Conservation (phyloP, 1,140 invertebrate species). For the Acyrthosiphon pisum region DNA sequence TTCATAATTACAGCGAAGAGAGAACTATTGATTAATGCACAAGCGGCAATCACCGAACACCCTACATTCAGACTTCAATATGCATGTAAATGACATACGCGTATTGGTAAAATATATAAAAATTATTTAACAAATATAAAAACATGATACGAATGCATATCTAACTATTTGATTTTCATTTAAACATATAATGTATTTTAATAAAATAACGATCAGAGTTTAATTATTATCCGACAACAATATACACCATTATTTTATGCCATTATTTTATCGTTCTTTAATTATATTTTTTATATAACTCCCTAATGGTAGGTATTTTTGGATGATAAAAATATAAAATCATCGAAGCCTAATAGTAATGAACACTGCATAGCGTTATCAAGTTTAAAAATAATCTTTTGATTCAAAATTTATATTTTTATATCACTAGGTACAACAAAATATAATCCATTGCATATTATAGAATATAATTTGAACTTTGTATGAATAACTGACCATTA, state of each 20-base stretch:
- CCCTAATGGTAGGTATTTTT: not conserved
- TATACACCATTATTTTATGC: no score
- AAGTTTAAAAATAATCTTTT: not conserved
- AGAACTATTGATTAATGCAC: not conserved
- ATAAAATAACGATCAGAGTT: not conserved
- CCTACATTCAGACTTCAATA: not conserved
- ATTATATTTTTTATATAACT: not conserved
- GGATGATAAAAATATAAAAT: not conserved
- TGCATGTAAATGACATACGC: not conserved
- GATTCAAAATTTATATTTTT: not conserved
- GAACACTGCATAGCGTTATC: not conserved
- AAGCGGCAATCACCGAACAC: not conserved
- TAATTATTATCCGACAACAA: not conserved
- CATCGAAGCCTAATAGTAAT: not conserved
- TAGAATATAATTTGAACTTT: not conserved
- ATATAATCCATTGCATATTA: not conserved
- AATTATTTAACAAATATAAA: not conserved
- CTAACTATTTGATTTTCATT: not conserved
- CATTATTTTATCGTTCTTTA: not conserved
- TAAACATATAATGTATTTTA: not conserved
- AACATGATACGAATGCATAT: not conserved
- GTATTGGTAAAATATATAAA: not conserved
- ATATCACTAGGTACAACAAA: not conserved
- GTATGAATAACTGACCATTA: not conserved
- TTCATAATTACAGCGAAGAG: not conserved